Evolutionary conservation across 2,888 invertebrate species (phyloP), one percentile per base, ranked within the genome.

Genomic region (Apotomis turbidana): DNA sequence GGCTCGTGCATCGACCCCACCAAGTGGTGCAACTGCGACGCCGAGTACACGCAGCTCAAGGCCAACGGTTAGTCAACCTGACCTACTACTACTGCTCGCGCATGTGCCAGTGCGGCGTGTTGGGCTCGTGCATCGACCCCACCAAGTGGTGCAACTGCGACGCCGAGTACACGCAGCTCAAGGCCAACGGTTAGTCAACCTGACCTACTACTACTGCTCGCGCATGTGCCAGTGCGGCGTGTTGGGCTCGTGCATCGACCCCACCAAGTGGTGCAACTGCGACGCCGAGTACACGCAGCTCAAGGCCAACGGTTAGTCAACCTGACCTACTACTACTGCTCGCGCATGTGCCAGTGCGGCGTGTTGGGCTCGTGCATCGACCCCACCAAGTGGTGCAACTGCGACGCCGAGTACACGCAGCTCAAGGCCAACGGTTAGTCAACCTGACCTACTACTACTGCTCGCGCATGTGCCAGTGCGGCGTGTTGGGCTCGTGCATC

Each of bases 201-300:
- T n/a, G n/a, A n/a, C n/a, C n/a, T n/a, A n/a, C n/a, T n/a, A n/a
- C n/a, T n/a, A n/a, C n/a, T n/a, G 93, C 78, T 81, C 81, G 8
- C 83, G 93, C 95, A 99, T 72, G 98, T 93, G 93, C 75, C 84
- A 96, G 84, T 99, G 99, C 90, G 99, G 99, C 8, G 95, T 99
- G 74, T 93, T 96, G 76, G 98, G 98, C 41, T 95, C 95, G 78
- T 99, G 98, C 82, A 90, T 94, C 4, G 97, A 97, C 89, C 95
- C 95, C 61, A 96, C 96, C 60, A 97, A 97, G 90, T 98, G 98
- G 97, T 99, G 99, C 88, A 99, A 99, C 90, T 99, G 99, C 85
- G 99, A 99, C 89, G 95, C 97, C 0, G 96, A 92, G 82, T 82
- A 87, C 74, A 73, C 81, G 69, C 77, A 78, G 71, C 77, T 79